A percentile compares a stretch with the other conserved stretches of the same genome.
These are phyloP conservation scores for Emmelina monodactyla DNA, from an alignment of 2,888 invertebrate species.

Conservation along the genomic window DNA sequence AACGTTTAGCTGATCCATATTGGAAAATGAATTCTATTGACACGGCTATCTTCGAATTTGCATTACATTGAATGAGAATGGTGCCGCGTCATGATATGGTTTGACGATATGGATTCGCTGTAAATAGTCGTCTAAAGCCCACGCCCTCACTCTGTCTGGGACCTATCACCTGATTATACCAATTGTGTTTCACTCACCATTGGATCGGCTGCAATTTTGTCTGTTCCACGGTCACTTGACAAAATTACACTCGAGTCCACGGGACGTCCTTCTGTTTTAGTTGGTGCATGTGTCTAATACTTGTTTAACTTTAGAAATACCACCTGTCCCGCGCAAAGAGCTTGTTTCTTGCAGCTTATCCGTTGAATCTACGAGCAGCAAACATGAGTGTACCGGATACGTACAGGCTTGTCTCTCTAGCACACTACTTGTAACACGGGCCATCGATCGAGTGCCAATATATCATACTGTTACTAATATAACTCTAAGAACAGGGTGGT, in stretches of 20 bases:
- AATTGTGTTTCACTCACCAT: constrained; percentile 8
- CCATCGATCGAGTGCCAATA: neutral
- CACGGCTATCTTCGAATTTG: too few relatives aligned
- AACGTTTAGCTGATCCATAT: too few relatives aligned
- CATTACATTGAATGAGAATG: too few relatives aligned
- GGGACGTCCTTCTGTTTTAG: constrained; percentile 24
- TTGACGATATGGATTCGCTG: too few relatives aligned
- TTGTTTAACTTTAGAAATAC: constrained; percentile 49
- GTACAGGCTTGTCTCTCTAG: neutral
- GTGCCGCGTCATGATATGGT: too few relatives aligned
- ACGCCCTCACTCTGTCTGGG: too few relatives aligned
- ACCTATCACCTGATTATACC: too few relatives aligned
- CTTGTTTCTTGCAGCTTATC: neutral
- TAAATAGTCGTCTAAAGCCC: too few relatives aligned
- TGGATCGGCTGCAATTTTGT: constrained; percentile 28
- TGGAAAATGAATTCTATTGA: too few relatives aligned
- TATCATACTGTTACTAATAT: neutral
- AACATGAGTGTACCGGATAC: constrained; percentile 19
- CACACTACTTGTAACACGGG: neutral
- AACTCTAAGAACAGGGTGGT: constrained; percentile 26
- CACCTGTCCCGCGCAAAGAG: constrained; percentile 31
- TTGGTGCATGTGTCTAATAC: constrained; percentile 50
- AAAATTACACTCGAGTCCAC: constrained; percentile 26
- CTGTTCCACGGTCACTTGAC: constrained; percentile 13
- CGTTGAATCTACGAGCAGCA: constrained; percentile 40